Percentiles rank a stretch among this genome's conserved stretches.
These are phyloP conservation scores for Diacarnus erythraeanus DNA, from an alignment of 37 sponge, comb jelly and placozoan genomes.

Conservation along the genomic window DNA sequence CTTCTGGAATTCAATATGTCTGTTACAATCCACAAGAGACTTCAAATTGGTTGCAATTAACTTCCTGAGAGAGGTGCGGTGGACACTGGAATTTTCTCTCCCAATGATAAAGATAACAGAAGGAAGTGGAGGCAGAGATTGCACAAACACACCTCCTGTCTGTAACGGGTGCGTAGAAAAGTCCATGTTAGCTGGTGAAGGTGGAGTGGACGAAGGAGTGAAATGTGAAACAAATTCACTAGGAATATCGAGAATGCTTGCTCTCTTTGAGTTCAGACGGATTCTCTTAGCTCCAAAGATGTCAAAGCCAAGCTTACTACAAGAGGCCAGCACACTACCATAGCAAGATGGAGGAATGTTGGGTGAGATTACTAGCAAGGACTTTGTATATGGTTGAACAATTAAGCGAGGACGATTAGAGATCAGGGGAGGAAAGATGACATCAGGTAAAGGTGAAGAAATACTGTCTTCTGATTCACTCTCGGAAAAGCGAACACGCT, in stretches of 20 bases:
- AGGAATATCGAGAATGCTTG: constrained; percentile 35
- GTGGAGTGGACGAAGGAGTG: constrained; percentile 55
- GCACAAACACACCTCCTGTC: background rate
- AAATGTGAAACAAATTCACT: constrained; percentile 27
- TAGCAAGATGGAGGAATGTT: constrained; percentile 46
- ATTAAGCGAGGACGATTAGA: constrained; percentile 37
- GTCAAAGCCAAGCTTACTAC: constrained; percentile 47
- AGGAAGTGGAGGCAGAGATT: constrained; percentile 49
- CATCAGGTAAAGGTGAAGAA: constrained; percentile 29
- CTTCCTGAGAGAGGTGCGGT: constrained; percentile 8
- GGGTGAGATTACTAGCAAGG: constrained; percentile 55
- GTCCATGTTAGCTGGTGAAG: constrained; percentile 23
- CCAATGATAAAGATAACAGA: constrained; percentile 51
- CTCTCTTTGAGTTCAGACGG: constrained; percentile 66
- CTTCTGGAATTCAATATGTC: background rate
- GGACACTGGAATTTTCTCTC: constrained; percentile 49
- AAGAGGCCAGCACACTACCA: constrained; percentile 32
- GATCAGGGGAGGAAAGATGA: constrained; percentile 47
- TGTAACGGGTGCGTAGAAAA: background rate
- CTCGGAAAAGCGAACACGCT: constrained; percentile 73
- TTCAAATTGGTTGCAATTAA: background rate
- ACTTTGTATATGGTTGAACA: constrained; percentile 24
- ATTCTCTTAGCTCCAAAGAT: constrained; percentile 54
- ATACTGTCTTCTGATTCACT: constrained; percentile 51
- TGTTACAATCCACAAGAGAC: background rate